Percentiles rank a stretch among this genome's conserved stretches.
Conservation (phyloP, 1,140 invertebrate genomes). For the Papilio dardanus region DNA sequence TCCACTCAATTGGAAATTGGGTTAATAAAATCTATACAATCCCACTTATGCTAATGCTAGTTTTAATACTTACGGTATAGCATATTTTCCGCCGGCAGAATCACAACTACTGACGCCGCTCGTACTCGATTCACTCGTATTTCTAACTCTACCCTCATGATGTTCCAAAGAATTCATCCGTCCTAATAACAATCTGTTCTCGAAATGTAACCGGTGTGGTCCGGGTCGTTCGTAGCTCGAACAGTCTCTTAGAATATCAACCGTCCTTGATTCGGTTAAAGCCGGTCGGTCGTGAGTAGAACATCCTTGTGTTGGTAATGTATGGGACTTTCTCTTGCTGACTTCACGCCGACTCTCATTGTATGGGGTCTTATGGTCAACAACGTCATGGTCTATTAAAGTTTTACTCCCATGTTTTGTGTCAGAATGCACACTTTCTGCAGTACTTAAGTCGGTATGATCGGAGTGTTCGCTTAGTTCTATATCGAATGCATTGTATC, state of each 20-base stretch:
- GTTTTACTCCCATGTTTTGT: slow-evolving; percentile 54
- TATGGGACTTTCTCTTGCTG: slow-evolving; percentile 81
- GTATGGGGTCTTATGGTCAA: slow-evolving; percentile 55
- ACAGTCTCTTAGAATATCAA: slow-evolving; percentile 75
- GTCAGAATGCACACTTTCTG: slow-evolving; percentile 74
- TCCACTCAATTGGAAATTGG: too few species aligned
- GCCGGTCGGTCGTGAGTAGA: slow-evolving; percentile 82
- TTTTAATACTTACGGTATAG: slow-evolving; percentile 76
- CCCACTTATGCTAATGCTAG: too few species aligned
- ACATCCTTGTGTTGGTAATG: slow-evolving; percentile 80
- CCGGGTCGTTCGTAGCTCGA: slow-evolving; percentile 62
- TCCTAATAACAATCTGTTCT: slow-evolving; percentile 65
- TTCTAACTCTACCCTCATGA: slow-evolving; percentile 79
- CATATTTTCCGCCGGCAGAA: slow-evolving; percentile 84
- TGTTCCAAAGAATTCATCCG: slow-evolving; percentile 75
- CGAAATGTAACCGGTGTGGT: slow-evolving; percentile 56
- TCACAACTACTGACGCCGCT: slow-evolving; percentile 91
- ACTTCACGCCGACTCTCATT: slow-evolving; percentile 48
- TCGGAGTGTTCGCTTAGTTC: slow-evolving; percentile 78
- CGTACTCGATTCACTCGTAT: slow-evolving; percentile 89
- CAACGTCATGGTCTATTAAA: slow-evolving; percentile 59
- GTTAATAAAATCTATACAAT: too few species aligned
- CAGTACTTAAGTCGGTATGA: slow-evolving; percentile 76
- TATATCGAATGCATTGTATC: slow-evolving; percentile 65
- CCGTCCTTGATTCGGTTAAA: slow-evolving; percentile 86